Evolutionary conservation across 2,797 vertebrate species (phyloP).

Genomic region (Bradypodion pumilum): DNA sequence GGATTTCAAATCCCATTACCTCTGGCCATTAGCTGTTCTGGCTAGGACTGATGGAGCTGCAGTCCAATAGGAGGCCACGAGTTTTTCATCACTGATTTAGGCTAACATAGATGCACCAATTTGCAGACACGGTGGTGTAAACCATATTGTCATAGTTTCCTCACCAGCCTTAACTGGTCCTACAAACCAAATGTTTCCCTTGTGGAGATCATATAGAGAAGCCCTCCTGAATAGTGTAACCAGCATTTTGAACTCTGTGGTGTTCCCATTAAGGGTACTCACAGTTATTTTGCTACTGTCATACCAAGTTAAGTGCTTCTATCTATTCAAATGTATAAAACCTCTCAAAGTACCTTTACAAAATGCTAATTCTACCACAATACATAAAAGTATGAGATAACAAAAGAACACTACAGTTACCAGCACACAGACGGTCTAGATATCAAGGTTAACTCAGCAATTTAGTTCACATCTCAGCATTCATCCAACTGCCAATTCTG

Average conservation of each 20-base stretch:
- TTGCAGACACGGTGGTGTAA: not conserved
- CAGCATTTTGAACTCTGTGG: not conserved
- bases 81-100: not conserved
- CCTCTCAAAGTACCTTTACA: not conserved
- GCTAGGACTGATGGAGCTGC: not conserved
- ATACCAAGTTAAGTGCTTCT: not conserved
- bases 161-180: not conserved
- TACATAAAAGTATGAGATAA: slow-evolving; percentile 20
- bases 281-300: not conserved
- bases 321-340: not conserved
- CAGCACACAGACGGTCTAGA: not conserved
- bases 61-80: not conserved
- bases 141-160: not conserved
- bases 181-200: not conserved
- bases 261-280: not conserved
- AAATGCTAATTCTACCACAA: slow-evolving; percentile 32
- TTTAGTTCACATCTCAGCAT: not conserved
- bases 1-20: not conserved
- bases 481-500: fast-evolving
- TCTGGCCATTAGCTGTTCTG: not conserved
- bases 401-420: not conserved
- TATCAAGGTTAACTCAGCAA: fast-evolving
- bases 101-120: not conserved
- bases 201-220: not conserved
- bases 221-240: not conserved